phyloP scores from a whole-genome alignment of 1,140 invertebrate genomes.

The Idris sp. region DNA sequence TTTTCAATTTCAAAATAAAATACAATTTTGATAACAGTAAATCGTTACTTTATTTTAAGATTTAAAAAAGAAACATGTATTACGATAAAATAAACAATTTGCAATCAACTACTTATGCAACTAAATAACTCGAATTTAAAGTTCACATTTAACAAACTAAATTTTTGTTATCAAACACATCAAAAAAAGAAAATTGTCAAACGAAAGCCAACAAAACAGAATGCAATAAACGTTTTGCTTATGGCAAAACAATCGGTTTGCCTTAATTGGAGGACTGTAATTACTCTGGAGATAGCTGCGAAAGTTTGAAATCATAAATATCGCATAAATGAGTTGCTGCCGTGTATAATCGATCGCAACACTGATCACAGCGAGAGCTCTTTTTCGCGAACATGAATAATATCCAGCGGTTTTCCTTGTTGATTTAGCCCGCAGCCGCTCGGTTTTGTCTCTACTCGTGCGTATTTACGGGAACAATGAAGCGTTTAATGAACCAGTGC shows the following conservation, averaged over 20 bases:
- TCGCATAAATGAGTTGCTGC: slow-evolving; percentile 37
- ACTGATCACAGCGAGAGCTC: slow-evolving; percentile 21
- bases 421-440: slow-evolving; percentile 59
- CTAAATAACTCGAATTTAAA: no score
- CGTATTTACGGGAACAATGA: slow-evolving; percentile 62
- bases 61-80: no score
- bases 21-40: no score
- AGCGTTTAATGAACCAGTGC: slow-evolving; percentile 63
- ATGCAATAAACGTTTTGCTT: no score
- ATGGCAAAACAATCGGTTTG: neutral
- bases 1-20: no score
- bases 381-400: slow-evolving; percentile 59
- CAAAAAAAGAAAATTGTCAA: no score
- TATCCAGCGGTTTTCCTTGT: slow-evolving; percentile 44
- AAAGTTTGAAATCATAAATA: slow-evolving; percentile 54
- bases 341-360: slow-evolving; percentile 41
- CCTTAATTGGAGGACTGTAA: slow-evolving; percentile 36
- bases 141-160: no score
- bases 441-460: slow-evolving; percentile 50
- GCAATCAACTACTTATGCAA: no score
- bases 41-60: no score
- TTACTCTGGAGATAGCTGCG: slow-evolving; percentile 38
- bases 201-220: no score
- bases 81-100: no score
- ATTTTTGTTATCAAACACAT: no score